These are phyloP conservation scores for Cairina moschata DNA, from an alignment of 2,113 vertebrate genomes.

Conservation along the genomic window DNA sequence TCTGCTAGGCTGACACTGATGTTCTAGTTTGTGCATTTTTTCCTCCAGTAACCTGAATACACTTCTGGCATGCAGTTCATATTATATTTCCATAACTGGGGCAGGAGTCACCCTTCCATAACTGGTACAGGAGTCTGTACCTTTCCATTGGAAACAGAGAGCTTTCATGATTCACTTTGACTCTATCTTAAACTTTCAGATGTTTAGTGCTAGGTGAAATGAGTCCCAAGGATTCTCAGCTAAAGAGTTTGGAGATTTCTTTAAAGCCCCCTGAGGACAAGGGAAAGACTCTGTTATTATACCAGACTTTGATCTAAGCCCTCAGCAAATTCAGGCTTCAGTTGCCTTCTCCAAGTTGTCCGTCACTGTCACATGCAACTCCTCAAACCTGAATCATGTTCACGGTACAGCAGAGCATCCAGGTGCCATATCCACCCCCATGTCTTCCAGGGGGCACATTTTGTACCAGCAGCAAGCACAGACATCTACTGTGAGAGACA, in stretches of 20 bases:
- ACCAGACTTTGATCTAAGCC: background rate
- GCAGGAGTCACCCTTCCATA: background rate
- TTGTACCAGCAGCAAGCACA: background rate
- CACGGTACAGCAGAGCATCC: background rate
- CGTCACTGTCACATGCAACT: background rate
- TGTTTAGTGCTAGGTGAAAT: background rate
- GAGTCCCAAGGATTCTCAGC: background rate
- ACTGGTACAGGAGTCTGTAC: background rate
- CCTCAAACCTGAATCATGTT: background rate
- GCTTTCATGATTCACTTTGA: background rate
- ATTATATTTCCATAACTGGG: background rate
- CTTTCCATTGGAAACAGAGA: background rate
- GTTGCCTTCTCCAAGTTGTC: background rate
- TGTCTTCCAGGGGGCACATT: background rate
- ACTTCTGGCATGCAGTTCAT: background rate
- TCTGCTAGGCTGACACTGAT: background rate
- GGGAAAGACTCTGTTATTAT: background rate
- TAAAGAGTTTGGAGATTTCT: background rate
- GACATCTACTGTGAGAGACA: too few relatives aligned
- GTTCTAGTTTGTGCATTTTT: background rate
- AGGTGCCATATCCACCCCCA: background rate
- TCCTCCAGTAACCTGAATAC: background rate
- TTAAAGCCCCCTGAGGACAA: background rate
- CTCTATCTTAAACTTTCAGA: background rate
- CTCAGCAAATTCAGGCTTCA: background rate